Evolutionary conservation across 2,797 vertebrate species (phyloP), one percentile per base, ranked within the genome.

Genomic region (Myripristis murdjan): DNA sequence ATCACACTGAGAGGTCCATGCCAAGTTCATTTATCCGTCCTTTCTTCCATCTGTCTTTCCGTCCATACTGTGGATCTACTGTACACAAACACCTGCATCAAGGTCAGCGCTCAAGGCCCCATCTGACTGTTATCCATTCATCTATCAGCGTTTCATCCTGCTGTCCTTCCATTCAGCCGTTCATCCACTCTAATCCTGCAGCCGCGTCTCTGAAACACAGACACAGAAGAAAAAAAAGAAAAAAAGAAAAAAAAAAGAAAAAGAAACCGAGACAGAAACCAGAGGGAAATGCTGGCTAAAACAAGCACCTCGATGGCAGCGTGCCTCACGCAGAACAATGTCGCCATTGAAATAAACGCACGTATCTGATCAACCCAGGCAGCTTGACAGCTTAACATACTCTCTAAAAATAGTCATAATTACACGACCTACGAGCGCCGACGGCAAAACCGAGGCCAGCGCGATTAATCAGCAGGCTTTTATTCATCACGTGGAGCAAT

Each of bases 361-460:
- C 3, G 1, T 74, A 85, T 89, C 86, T 81, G 86, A 88, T 86
- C 52, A 44, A 5, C 62, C 60, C 74, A 71, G 73, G 76, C 77
- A 41, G 14, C 62, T 74, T 9, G 39, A 77, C 75, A 60, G 54
- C 53, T 62, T 65, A 64, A 76, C 26, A 8, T 33, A 47, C 73
- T 37, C 37, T 71, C 83, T 63, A 76, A 76, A 87, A 86, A 84
- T 80, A 83, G 67, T 0, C 31, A 0, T 2, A 82, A 79, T 67
- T 52, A 59, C 57, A 31, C 31, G 20, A 8, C 55, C 47, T 28
- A 47, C 14, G 5, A 22, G 37, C 0, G 1, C 47, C 23, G 28
- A 73, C 31, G 26, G 63, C 49, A 33, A 77, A 60, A 22, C 31
- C 0, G 2, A 33, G 12, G 58, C 31, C 65, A 58, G 65, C 69